Conservation (phyloP, 2,888 invertebrate species). For the Sphaerophoria rueppellii region DNA sequence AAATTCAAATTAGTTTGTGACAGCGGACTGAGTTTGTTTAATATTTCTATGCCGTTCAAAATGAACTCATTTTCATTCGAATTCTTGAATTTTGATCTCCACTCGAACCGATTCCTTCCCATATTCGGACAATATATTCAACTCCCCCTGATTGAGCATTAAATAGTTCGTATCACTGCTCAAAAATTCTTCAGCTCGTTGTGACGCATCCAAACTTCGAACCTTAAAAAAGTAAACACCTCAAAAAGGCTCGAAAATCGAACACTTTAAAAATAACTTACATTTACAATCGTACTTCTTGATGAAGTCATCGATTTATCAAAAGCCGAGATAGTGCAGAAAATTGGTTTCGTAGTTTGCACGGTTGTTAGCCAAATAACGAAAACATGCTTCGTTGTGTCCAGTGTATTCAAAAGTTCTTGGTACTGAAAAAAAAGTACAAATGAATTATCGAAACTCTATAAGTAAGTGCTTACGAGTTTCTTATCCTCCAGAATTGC, state of each 20-base stretch:
- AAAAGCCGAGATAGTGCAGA: conserved; percentile 76
- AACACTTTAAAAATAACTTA: conserved; percentile 23
- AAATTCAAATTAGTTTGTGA: no score
- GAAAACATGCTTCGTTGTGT: conserved; percentile 74
- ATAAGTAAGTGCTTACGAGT: conserved; percentile 40
- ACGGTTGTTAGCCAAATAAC: conserved; percentile 76
- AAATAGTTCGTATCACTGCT: conserved; percentile 75
- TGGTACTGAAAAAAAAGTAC: conserved; percentile 46
- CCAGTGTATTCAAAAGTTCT: conserved; percentile 62
- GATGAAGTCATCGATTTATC: conserved; percentile 76
- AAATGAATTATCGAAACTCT: background rate
- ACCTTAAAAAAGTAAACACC: conserved; percentile 47
- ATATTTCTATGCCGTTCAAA: no score
- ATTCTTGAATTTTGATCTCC: conserved; percentile 77
- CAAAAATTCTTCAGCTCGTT: conserved; percentile 76
- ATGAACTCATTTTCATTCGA: conserved; percentile 53
- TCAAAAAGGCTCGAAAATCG: background rate
- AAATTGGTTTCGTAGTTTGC: conserved; percentile 77
- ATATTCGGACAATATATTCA: conserved; percentile 75
- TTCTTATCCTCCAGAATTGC: conserved; percentile 72
- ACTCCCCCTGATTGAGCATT: conserved; percentile 76
- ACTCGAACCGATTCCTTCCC: conserved; percentile 74
- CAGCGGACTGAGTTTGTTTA: no score
- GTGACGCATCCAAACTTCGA: conserved; percentile 75
- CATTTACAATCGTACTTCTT: conserved; percentile 76